phyloP scores from a whole-genome alignment of 2,797 vertebrate genomes.

The Lophius americanus region DNA sequence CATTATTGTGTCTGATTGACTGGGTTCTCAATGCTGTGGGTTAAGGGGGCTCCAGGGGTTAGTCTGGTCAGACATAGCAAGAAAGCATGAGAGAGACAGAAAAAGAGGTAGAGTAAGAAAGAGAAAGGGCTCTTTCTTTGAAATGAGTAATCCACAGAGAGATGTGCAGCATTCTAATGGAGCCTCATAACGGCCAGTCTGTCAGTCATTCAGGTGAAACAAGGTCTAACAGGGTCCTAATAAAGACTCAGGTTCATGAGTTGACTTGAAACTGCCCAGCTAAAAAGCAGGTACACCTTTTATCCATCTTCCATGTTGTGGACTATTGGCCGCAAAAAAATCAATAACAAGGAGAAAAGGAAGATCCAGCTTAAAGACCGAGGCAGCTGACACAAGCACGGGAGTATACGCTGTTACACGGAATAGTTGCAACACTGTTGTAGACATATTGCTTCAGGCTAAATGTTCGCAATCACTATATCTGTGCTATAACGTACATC shows the following conservation, averaged over 20 bases:
- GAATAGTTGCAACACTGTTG: conserved; percentile 9
- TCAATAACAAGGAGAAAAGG: conserved; percentile 63
- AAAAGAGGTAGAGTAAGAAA: conserved; percentile 30
- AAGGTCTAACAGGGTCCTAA: conserved; percentile 71
- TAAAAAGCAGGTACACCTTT: conserved; percentile 62
- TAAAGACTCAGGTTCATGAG: conserved; percentile 73
- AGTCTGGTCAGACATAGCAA: conserved; percentile 72
- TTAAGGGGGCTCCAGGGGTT: conserved; percentile 81
- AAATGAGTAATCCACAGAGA: conserved; percentile 73
- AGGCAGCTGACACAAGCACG: conserved; percentile 32
- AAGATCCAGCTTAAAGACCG: conserved; percentile 45
- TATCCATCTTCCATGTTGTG: conserved; percentile 46
- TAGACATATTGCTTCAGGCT: conserved; percentile 9
- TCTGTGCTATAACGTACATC: conserved; percentile 10
- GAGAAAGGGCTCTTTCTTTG: conserved; percentile 43
- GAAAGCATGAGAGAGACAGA: conserved; percentile 35
- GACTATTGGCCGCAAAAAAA: conserved; percentile 55
- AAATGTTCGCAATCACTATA: conserved; percentile 30
- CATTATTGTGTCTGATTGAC: conserved; percentile 79
- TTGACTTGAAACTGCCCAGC: conserved; percentile 59
- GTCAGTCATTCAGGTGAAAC: conserved; percentile 78
- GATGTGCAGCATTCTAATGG: conserved; percentile 69
- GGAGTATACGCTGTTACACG: conserved; percentile 1
- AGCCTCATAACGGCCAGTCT: conserved; percentile 72
- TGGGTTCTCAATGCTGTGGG: conserved; percentile 64